Percentiles rank a stretch among this genome's conserved stretches.
phyloP scores from a whole-genome alignment of 1,140 invertebrate genomes.

The Thaumatotibia leucotreta region DNA sequence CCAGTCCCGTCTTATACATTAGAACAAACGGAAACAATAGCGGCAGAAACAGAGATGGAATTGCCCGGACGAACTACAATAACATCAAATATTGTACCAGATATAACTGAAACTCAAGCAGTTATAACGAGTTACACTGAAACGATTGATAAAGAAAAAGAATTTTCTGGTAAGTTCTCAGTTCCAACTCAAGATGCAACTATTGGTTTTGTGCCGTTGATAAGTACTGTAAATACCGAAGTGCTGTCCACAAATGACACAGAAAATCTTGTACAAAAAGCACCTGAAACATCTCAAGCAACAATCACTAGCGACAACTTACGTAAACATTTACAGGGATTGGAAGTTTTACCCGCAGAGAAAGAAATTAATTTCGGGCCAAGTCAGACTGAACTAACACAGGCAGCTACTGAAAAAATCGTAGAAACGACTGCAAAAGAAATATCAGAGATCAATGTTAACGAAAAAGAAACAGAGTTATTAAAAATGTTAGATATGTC shows the following conservation, averaged over 20 bases:
- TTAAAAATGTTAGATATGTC: slow-evolving; percentile 16
- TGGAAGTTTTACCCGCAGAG: slow-evolving; percentile 37
- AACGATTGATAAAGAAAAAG: slow-evolving; percentile 48
- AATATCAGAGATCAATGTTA: slow-evolving; percentile 39
- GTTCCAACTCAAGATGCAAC: slow-evolving; percentile 31
- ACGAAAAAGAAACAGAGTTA: slow-evolving; percentile 44
- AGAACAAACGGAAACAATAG: slow-evolving; percentile 51
- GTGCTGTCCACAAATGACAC: slow-evolving; percentile 32
- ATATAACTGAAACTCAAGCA: slow-evolving; percentile 45
- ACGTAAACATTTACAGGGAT: slow-evolving; percentile 38
- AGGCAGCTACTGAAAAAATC: slow-evolving; percentile 30
- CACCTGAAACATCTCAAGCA: slow-evolving; percentile 28
- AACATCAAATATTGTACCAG: slow-evolving; percentile 23
- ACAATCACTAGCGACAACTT: slow-evolving; percentile 28
- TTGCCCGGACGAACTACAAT: slow-evolving; percentile 24
- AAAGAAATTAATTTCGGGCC: slow-evolving; percentile 38
- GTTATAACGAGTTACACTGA: slow-evolving; percentile 43
- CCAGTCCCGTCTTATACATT: slow-evolving; percentile 34
- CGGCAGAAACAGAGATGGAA: slow-evolving; percentile 47
- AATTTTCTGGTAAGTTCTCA: slow-evolving; percentile 23
- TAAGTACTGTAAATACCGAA: slow-evolving; percentile 47
- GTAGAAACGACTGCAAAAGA: slow-evolving; percentile 36
- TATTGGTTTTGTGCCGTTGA: slow-evolving; percentile 38
- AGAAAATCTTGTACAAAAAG: slow-evolving; percentile 27
- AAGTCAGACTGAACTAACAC: slow-evolving; percentile 16